phyloP scores from a whole-genome alignment of 2,888 invertebrate genomes.

The Norana najaformis region DNA sequence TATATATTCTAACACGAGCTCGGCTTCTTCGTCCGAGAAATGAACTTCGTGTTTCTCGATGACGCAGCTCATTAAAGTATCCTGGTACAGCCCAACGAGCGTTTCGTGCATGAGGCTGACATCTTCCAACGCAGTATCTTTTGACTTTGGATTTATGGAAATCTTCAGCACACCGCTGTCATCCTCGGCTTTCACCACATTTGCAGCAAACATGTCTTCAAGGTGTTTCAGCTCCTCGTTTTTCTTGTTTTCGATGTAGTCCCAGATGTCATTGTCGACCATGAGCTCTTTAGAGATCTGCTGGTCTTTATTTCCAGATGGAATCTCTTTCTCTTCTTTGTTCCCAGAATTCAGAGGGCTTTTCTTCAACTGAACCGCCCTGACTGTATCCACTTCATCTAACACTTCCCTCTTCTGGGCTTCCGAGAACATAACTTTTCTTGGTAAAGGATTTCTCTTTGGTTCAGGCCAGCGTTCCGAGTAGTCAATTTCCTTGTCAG shows the following conservation, averaged over 20 bases:
- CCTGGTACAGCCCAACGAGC: neutral
- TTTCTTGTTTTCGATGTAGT: neutral
- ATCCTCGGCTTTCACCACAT: neutral
- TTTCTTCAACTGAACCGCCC: neutral
- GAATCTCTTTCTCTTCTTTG: no score
- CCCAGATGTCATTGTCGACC: slow-evolving; percentile 19
- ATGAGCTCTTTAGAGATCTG: neutral
- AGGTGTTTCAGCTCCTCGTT: neutral
- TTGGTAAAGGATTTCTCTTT: neutral
- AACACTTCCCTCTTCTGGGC: neutral
- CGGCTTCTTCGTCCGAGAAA: neutral
- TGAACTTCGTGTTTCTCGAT: neutral
- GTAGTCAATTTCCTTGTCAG: neutral
- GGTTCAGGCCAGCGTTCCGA: neutral
- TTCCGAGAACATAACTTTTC: neutral
- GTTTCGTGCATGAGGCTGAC: neutral
- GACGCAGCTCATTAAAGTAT: neutral
- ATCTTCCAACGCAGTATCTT: neutral
- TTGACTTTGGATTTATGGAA: neutral
- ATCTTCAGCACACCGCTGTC: slow-evolving; percentile 19
- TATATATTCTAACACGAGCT: neutral
- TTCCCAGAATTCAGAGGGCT: neutral
- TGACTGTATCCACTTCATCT: neutral
- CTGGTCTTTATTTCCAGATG: neutral
- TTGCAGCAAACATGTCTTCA: neutral